Conservation (phyloP, 2,797 vertebrate genomes). For the Cetoscarus ocellatus region DNA sequence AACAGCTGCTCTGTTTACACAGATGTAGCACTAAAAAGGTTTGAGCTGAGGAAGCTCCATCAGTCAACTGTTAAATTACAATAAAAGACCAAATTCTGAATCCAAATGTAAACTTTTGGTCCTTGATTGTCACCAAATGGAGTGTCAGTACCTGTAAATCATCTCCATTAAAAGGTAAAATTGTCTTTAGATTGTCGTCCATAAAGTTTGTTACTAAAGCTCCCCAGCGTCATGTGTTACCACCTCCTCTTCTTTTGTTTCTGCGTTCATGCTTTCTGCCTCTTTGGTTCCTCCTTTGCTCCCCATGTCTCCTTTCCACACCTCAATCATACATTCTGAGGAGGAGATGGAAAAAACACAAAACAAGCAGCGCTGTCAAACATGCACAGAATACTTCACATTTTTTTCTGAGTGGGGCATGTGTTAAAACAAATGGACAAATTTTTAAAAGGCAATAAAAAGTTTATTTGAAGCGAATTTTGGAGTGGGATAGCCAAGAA, state of each 20-base stretch:
- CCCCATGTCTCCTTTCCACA: slow-evolving; percentile 85
- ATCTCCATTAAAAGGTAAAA: not conserved
- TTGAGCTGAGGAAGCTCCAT: slow-evolving; percentile 3
- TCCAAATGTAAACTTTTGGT: not conserved
- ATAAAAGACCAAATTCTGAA: not conserved
- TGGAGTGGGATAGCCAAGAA: too few species aligned
- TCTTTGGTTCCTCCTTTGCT: slow-evolving; percentile 46
- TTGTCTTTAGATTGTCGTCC: slow-evolving; percentile 28
- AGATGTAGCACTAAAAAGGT: slow-evolving; percentile 9
- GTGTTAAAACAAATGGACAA: too few species aligned
- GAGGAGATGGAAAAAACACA: not conserved
- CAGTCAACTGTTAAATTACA: slow-evolving; percentile 4
- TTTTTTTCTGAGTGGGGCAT: too few species aligned
- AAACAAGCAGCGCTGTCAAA: not conserved
- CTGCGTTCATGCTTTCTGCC: not conserved
- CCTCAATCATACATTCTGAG: slow-evolving; percentile 88
- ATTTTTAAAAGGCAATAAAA: too few species aligned
- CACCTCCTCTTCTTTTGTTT: slow-evolving; percentile 3
- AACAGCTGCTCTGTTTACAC: slow-evolving; percentile 7
- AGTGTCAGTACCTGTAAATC: not conserved
- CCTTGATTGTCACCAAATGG: not conserved
- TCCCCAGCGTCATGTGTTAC: slow-evolving; percentile 76
- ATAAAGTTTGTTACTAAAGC: slow-evolving; percentile 62
- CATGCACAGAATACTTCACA: too few species aligned
- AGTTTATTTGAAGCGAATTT: too few species aligned